These are phyloP conservation scores for Leguminivora glycinivorella DNA, from an alignment of 1,140 invertebrate genomes.

Conservation along the genomic window DNA sequence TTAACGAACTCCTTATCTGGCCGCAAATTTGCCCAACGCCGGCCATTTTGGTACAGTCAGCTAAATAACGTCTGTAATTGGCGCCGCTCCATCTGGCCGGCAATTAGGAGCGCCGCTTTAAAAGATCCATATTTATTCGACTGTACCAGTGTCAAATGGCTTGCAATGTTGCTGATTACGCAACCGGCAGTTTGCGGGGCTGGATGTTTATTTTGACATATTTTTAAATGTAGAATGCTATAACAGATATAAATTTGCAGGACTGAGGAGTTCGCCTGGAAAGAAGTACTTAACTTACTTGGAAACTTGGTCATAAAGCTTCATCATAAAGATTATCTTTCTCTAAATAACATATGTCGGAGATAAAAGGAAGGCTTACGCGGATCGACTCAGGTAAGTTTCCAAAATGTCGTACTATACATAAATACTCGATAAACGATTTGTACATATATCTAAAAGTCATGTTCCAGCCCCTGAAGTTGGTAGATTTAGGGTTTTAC, in stretches of 20 bases:
- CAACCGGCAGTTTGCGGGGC: conserved; percentile 17
- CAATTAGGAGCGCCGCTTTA: conserved; percentile 68
- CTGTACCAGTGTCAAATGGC: conserved; percentile 44
- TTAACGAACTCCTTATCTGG: conserved; percentile 29
- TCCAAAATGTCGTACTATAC: no score
- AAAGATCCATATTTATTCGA: conserved; percentile 73
- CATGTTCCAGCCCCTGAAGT: no score
- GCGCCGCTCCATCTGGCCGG: conserved; percentile 67
- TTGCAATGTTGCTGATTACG: conserved; percentile 35
- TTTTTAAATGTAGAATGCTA: neutral
- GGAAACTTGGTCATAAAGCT: no score
- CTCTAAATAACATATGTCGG: no score
- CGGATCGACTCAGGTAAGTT: no score
- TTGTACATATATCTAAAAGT: no score
- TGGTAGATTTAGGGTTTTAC: no score
- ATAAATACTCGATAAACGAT: no score
- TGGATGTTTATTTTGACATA: conserved; percentile 6
- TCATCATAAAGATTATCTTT: no score
- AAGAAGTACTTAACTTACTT: no score
- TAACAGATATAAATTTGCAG: neutral
- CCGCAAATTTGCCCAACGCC: conserved; percentile 37
- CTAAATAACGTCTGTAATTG: conserved; percentile 65
- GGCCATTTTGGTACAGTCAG: conserved; percentile 48
- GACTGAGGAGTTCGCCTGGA: no score
- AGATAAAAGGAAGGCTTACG: no score